Evolutionary conservation across 2,888 invertebrate species (phyloP).

Genomic region (Branchinecta sandiegonensis): DNA sequence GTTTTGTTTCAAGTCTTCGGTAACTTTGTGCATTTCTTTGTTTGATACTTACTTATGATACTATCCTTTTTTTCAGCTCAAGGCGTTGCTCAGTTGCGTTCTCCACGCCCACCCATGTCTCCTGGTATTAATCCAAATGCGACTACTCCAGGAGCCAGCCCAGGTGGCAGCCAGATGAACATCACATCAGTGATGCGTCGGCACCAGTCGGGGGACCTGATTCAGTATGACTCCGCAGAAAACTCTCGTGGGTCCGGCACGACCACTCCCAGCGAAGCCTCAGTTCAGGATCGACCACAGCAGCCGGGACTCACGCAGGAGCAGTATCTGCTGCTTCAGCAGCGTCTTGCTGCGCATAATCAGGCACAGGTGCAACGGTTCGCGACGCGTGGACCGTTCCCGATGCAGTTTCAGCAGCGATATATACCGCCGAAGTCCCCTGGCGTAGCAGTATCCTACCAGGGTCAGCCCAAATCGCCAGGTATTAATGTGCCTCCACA

Average conservation of each 20-base stretch:
- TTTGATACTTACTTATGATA: too few species aligned
- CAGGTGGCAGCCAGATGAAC: neutral
- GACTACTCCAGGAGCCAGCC: neutral
- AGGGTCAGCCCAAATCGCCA: neutral
- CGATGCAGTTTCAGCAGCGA: constrained; percentile 11
- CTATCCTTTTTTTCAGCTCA: neutral
- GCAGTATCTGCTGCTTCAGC: constrained; percentile 23
- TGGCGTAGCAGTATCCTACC: neutral
- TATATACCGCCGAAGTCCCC: neutral
- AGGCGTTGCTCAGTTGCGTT: neutral
- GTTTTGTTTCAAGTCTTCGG: too few species aligned
- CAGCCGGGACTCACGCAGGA: constrained; percentile 19
- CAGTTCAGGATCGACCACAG: constrained; percentile 1
- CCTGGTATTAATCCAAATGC: neutral
- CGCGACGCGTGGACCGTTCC: neutral
- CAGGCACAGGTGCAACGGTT: constrained; percentile 8
- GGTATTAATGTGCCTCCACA: neutral
- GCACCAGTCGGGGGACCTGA: neutral
- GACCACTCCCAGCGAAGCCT: constrained; percentile 17
- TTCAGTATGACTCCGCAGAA: constrained; percentile 1
- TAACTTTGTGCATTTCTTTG: too few species aligned
- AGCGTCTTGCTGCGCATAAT: constrained; percentile 22
- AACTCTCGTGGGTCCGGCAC: too few species aligned
- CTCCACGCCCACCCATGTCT: neutral
- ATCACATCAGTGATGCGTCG: neutral